Evolutionary conservation across 1,140 invertebrate species (phyloP).

Genomic region (Listronotus oregonensis): DNA sequence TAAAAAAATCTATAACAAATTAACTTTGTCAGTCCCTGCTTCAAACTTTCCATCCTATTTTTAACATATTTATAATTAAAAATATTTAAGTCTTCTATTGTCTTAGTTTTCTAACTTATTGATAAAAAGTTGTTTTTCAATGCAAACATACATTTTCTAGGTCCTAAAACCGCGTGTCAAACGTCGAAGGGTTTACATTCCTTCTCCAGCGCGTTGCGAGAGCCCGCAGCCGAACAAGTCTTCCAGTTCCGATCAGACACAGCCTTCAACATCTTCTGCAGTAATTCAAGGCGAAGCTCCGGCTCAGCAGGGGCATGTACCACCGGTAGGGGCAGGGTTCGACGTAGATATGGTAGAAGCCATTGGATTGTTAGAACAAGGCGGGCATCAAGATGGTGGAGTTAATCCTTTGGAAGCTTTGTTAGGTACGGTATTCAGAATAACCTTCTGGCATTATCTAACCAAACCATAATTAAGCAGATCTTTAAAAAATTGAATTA

Average conservation of each 20-base stretch:
- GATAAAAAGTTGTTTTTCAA: too few species aligned
- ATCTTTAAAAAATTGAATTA: too few species aligned
- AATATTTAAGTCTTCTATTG: too few species aligned
- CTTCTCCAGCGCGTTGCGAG: conserved; percentile 76
- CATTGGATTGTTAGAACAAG: conserved; percentile 44
- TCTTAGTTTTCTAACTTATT: too few species aligned
- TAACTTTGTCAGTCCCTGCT: too few species aligned
- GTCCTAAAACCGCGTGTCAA: conserved; percentile 73
- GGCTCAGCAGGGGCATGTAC: not conserved
- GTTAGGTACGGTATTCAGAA: conserved; percentile 50
- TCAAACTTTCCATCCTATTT: too few species aligned
- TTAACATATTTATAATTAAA: too few species aligned
- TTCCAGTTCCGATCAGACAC: not conserved
- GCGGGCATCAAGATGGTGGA: conserved; percentile 41
- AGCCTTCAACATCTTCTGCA: conserved; percentile 7
- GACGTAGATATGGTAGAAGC: conserved; percentile 63
- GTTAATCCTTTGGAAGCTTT: conserved; percentile 70
- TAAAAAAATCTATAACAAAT: too few species aligned
- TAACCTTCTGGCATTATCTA: too few species aligned
- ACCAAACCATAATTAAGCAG: too few species aligned
- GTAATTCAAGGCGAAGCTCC: conserved; percentile 13
- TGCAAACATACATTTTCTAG: conserved; percentile 2
- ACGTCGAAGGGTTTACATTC: conserved; percentile 78
- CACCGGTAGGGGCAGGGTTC: conserved; percentile 42
- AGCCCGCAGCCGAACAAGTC: conserved; percentile 58